These are phyloP conservation scores for Cyprinodon brontotheroides DNA, from an alignment of 2,113 vertebrate genomes.

Conservation along the genomic window DNA sequence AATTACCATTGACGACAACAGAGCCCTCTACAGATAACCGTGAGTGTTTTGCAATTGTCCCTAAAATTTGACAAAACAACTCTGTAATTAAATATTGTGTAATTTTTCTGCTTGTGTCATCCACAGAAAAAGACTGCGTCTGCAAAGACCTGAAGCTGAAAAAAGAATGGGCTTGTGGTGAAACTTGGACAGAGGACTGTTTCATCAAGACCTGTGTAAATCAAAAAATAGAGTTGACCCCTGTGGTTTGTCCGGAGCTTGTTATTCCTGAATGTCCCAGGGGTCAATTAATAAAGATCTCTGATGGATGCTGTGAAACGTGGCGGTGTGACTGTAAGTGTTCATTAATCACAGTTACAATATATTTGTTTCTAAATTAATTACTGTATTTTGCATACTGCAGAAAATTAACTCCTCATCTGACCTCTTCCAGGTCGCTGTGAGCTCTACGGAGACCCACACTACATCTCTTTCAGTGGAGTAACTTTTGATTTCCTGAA, in stretches of 20 bases:
- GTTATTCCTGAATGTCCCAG: conserved; percentile 61
- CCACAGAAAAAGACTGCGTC: neutral
- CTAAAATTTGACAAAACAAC: neutral
- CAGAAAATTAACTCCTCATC: neutral
- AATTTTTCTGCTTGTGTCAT: neutral
- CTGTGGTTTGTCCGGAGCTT: conserved; percentile 48
- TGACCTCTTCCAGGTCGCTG: conserved; percentile 67
- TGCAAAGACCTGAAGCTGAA: conserved; percentile 59
- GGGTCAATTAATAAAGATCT: conserved; percentile 35
- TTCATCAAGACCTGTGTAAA: conserved; percentile 45
- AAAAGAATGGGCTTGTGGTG: conserved; percentile 46
- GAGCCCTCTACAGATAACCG: too few species aligned
- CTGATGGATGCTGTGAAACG: conserved; percentile 70
- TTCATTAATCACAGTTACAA: neutral
- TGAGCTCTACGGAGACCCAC: conserved; percentile 78
- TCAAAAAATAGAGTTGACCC: conserved; percentile 47
- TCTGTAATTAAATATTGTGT: neutral
- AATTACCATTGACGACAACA: too few species aligned
- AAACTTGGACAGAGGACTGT: conserved; percentile 73
- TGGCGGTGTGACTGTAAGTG: conserved; percentile 79
- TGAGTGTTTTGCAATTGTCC: neutral
- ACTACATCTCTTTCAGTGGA: conserved; percentile 78
- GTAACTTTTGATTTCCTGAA: conserved; percentile 63
- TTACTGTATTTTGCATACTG: neutral
- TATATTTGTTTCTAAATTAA: neutral